These are phyloP conservation scores for Aromia moschata DNA, from an alignment of 2,888 invertebrate genomes.

Conservation along the genomic window DNA sequence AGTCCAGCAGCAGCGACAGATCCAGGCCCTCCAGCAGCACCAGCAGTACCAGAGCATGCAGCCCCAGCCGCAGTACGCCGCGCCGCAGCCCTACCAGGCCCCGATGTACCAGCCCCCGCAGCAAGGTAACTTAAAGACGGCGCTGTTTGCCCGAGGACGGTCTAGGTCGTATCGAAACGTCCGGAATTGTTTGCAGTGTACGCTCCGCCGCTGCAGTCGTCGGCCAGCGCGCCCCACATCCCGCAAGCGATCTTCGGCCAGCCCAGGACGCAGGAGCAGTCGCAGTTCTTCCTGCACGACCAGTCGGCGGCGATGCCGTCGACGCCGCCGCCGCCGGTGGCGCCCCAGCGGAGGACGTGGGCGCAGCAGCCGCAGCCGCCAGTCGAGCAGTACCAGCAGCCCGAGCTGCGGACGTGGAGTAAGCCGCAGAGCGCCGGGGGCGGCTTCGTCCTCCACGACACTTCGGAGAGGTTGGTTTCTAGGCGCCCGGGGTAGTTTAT, in stretches of 20 bases:
- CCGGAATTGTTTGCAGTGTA: constrained; percentile 50
- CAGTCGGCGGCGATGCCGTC: constrained; percentile 56
- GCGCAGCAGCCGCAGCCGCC: constrained; percentile 52
- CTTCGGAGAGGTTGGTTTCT: constrained; percentile 37
- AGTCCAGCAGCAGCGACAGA: constrained; percentile 61
- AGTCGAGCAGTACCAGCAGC: constrained; percentile 48
- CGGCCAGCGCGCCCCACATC: constrained; percentile 62
- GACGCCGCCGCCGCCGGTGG: constrained; percentile 60
- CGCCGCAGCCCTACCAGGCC: constrained; percentile 60
- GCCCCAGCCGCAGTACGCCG: constrained; percentile 38
- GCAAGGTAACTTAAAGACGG: constrained; percentile 51
- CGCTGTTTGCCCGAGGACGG: background rate
- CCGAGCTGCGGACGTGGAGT: constrained; percentile 59
- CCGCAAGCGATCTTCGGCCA: constrained; percentile 68
- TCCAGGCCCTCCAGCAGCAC: constrained; percentile 60
- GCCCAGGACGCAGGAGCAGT: constrained; percentile 64
- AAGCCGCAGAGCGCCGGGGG: constrained; percentile 59
- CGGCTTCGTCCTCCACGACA: constrained; percentile 75
- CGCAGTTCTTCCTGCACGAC: constrained; percentile 83
- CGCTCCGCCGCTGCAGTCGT: constrained; percentile 55
- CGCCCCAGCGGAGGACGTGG: constrained; percentile 74
- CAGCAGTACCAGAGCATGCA: constrained; percentile 52
- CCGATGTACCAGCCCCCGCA: constrained; percentile 68
- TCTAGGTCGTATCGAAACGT: background rate
- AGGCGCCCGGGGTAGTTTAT: too few relatives aligned